Evolutionary conservation across 2,797 vertebrate genomes (phyloP).

Genomic region (Euthynnus affinis): DNA sequence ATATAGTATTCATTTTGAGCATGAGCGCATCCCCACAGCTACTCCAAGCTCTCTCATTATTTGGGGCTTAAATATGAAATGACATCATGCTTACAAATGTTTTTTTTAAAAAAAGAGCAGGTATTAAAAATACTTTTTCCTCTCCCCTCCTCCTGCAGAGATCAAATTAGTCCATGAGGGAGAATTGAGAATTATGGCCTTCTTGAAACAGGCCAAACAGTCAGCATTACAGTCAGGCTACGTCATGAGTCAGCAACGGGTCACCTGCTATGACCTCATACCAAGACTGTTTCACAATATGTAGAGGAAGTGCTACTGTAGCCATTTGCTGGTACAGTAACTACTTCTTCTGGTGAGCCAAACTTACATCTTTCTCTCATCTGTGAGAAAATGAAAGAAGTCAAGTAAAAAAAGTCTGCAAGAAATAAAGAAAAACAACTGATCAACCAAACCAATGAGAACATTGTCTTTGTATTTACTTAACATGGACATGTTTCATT

Average conservation of each 20-base stretch:
- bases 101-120: constrained; percentile 45
- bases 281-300: constrained; percentile 56
- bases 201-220: constrained; percentile 66
- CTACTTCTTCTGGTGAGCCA: constrained; percentile 6
- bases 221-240: constrained; percentile 70
- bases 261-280: constrained; percentile 79
- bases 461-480: not conserved
- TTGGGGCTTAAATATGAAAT: constrained; percentile 68
- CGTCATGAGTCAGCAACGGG: constrained; percentile 78
- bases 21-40: constrained; percentile 16
- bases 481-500: not conserved
- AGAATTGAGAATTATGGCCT: constrained; percentile 67
- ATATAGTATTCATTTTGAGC: constrained; percentile 34
- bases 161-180: constrained; percentile 78
- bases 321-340: constrained; percentile 17
- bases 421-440: too few relatives aligned
- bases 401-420: not conserved
- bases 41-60: constrained; percentile 61
- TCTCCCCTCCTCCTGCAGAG: constrained; percentile 61
- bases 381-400: not conserved
- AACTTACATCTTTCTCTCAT: not conserved
- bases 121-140: constrained; percentile 64
- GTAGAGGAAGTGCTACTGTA: constrained; percentile 60
- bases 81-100: constrained; percentile 71
- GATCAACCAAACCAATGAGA: not conserved